A percentile compares a stretch with the other conserved stretches of the same genome.
phyloP scores from a whole-genome alignment of 1,140 invertebrate species.

The Subanguina moxae region DNA sequence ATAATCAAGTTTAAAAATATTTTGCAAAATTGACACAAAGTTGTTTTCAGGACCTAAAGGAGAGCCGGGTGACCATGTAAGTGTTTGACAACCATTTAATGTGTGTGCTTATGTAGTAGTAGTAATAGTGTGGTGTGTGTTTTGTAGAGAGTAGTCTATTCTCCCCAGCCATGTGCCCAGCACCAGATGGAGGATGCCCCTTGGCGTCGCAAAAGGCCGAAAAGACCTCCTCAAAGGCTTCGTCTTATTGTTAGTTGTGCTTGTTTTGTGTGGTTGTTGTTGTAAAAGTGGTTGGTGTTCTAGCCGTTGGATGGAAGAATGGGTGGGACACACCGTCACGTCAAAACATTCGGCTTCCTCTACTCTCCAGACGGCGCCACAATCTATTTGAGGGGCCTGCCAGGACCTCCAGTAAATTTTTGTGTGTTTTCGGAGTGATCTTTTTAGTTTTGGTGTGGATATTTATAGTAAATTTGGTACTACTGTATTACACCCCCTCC shows the following conservation, averaged over 20 bases:
- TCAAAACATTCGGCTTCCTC: constrained; percentile 54
- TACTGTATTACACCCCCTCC: too few species aligned
- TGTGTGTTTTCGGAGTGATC: constrained; percentile 11
- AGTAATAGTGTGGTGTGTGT: constrained; percentile 16
- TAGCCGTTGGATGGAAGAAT: constrained; percentile 39
- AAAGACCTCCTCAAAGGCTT: constrained; percentile 3
- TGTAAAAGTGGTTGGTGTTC: constrained; percentile 26
- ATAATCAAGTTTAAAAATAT: too few species aligned
- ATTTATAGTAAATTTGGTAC: too few species aligned
- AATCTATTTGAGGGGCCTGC: constrained; percentile 53
- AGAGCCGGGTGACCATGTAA: constrained; percentile 33
- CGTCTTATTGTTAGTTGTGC: constrained; percentile 21
- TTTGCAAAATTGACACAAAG: too few species aligned
- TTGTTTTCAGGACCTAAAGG: constrained; percentile 43
- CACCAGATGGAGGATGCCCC: constrained; percentile 12
- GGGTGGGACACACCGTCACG: constrained; percentile 21
- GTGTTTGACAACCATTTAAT: constrained; percentile 7
- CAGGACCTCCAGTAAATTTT: constrained; percentile 48
- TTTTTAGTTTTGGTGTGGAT: too few species aligned
- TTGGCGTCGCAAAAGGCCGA: background rate
- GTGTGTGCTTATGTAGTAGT: constrained; percentile 6
- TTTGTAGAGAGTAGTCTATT: constrained; percentile 15
- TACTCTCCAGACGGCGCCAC: constrained; percentile 52
- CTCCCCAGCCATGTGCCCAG: constrained; percentile 16
- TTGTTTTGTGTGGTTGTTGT: constrained; percentile 13